Evolutionary conservation across 2,888 invertebrate genomes (phyloP).

Genomic region (Gerosis bhagava): DNA sequence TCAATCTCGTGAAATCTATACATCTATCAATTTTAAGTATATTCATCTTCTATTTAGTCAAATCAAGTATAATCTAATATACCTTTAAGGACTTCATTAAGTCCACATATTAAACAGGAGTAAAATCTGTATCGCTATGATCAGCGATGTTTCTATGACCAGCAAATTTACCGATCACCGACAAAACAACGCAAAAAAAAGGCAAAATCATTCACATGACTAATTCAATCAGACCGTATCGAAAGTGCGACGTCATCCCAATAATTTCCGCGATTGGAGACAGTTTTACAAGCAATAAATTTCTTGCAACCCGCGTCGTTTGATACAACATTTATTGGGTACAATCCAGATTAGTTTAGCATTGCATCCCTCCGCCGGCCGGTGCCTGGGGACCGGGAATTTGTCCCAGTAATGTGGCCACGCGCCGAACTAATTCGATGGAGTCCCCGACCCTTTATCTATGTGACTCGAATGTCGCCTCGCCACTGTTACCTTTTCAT

Average conservation of each 20-base stretch:
- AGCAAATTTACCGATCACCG: too few species aligned
- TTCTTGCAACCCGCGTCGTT: slow-evolving; percentile 67
- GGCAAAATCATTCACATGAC: slow-evolving; percentile 58
- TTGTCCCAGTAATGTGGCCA: slow-evolving; percentile 80
- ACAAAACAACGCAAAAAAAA: too few species aligned
- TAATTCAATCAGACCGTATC: slow-evolving; percentile 73
- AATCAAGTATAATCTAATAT: too few species aligned
- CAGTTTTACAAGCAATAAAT: slow-evolving; percentile 82
- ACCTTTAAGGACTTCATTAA: too few species aligned
- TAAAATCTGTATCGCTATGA: too few species aligned
- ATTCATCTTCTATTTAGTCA: too few species aligned
- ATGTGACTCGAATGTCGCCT: slow-evolving; percentile 75
- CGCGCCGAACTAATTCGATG: slow-evolving; percentile 79
- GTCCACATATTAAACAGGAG: too few species aligned
- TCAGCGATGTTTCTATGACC: too few species aligned
- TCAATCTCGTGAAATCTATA: too few species aligned
- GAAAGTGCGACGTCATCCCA: slow-evolving; percentile 61
- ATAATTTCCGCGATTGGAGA: slow-evolving; percentile 78
- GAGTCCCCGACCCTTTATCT: slow-evolving; percentile 60
- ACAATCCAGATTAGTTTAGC: slow-evolving; percentile 80
- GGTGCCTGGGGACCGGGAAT: slow-evolving; percentile 64
- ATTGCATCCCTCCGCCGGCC: slow-evolving; percentile 66
- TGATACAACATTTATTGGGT: slow-evolving; percentile 80
- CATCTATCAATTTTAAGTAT: too few species aligned
- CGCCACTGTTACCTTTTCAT: slow-evolving; percentile 76